Conservation (phyloP, 2,797 vertebrate genomes). For the Acropternis orthonyx region DNA sequence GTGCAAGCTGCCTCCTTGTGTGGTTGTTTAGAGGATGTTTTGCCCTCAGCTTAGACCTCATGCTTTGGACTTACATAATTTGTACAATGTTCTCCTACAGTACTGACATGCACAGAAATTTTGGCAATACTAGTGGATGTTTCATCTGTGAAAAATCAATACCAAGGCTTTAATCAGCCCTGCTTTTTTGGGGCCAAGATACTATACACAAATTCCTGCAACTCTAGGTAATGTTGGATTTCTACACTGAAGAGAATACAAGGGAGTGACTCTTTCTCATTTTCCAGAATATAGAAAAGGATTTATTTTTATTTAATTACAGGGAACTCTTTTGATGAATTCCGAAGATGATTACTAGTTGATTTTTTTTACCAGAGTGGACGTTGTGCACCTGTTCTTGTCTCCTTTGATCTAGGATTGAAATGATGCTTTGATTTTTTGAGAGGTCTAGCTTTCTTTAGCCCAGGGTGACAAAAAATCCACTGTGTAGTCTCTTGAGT, state of each 20-base stretch:
- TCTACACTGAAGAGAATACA: background rate
- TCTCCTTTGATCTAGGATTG: background rate
- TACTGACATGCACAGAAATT: background rate
- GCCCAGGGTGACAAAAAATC: background rate
- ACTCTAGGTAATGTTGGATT: background rate
- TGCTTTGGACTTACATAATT: background rate
- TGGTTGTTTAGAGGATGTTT: conserved; percentile 18
- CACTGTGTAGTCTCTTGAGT: background rate
- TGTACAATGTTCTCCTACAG: background rate
- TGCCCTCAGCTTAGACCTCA: background rate
- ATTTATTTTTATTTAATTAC: background rate
- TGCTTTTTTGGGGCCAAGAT: background rate
- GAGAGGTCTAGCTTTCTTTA: background rate
- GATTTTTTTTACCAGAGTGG: background rate
- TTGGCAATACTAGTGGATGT: background rate
- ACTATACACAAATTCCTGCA: background rate
- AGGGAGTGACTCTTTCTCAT: background rate
- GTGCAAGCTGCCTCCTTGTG: conserved; percentile 1
- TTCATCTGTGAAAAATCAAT: background rate
- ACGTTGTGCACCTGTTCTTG: background rate
- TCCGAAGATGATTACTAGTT: background rate
- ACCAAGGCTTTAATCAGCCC: background rate
- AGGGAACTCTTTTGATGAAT: background rate
- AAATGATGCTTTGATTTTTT: background rate
- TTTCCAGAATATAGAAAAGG: background rate